Base-by-base conservation (phyloP, 2,113 vertebrate species). In the Choloepus hoffmanni region DNA sequence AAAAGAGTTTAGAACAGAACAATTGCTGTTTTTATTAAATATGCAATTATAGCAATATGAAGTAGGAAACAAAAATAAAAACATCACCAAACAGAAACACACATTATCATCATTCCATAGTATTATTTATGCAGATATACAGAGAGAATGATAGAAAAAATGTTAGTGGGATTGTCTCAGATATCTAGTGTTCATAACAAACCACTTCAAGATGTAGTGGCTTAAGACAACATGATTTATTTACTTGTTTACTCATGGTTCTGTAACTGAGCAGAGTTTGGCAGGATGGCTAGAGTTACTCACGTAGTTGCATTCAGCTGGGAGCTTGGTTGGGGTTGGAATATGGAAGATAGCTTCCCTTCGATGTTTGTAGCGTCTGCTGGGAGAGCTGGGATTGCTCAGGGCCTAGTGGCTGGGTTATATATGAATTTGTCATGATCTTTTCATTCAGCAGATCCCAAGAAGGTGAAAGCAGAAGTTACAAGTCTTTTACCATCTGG, bases 1-100 rank as follows among this genome's bases (percentile, higher is more conserved):
- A 73, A 65, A 48, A 81, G 23, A 55, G 43, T 74, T 30, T 36
- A 90, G 86, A 77, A 82, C 68, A 90, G 86, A 77, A 82, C 68
- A 88, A 76, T 48, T 62, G 48, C 45, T 24, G 12, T 36, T 62
- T 88, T 85, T 68, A 2, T 33, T 18, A 58, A 58, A 58, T 58
- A 58, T 16, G 55, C 55, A 58, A 58, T 58, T 58, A 3, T 53
- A 53, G 26, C 33, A 79, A 70, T 68, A 68, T 82, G 53, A 93
- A 58, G 40, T 36, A 28, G 15, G 76, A 68, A 11, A 10, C 3
- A 19, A 60, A 62, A 76, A 72, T 40, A 93, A 93, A 90, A 73
- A 63, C 48, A 23, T 93, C 45, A 70, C 43, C 14, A 93, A 30
- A 13, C 48, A 58, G 63, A 92, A 95, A 50, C 19, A 81, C 15